These are phyloP conservation scores for Ophiodon elongatus DNA, from an alignment of 2,113 vertebrate species.

Conservation along the genomic window DNA sequence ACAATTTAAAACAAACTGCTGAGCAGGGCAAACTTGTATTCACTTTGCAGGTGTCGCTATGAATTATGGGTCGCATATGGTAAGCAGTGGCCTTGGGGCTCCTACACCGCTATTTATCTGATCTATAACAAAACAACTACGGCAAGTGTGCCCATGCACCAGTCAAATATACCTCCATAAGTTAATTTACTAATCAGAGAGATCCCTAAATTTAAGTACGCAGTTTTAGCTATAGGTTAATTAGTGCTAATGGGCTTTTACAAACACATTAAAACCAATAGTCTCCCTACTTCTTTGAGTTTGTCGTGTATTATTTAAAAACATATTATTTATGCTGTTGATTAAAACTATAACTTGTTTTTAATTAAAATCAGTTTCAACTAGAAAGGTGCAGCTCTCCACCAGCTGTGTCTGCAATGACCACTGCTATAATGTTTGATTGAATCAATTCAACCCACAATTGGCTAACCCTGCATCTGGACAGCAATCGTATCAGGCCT, in stretches of 20 bases:
- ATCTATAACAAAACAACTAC: slow-evolving; percentile 11
- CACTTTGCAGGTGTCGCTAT: slow-evolving; percentile 19
- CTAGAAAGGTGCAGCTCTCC: not conserved
- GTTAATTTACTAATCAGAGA: not conserved
- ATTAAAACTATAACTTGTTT: slow-evolving; percentile 2
- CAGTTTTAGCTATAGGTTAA: not conserved
- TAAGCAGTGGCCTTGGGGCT: not conserved
- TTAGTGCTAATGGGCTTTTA: slow-evolving; percentile 12
- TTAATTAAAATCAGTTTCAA: slow-evolving; percentile 16
- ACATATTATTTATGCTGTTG: not conserved
- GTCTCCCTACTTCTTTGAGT: not conserved
- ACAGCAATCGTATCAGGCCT: not conserved
- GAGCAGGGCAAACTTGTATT: slow-evolving; percentile 14
- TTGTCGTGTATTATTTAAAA: not conserved
- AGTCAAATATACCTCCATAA: slow-evolving; percentile 11
- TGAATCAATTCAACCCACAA: not conserved
- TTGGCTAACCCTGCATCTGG: not conserved
- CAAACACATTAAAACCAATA: not conserved
- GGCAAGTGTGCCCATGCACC: not conserved
- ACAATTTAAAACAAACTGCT: slow-evolving; percentile 41
- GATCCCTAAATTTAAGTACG: not conserved
- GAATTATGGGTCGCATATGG: slow-evolving; percentile 12
- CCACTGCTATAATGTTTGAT: not conserved
- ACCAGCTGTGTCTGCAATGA: not conserved
- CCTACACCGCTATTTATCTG: slow-evolving; percentile 9